A percentile compares a stretch with the other conserved stretches of the same genome.
Evolutionary conservation across 2,113 vertebrate genomes (phyloP).

Genomic region (Phoenicopterus ruber): DNA sequence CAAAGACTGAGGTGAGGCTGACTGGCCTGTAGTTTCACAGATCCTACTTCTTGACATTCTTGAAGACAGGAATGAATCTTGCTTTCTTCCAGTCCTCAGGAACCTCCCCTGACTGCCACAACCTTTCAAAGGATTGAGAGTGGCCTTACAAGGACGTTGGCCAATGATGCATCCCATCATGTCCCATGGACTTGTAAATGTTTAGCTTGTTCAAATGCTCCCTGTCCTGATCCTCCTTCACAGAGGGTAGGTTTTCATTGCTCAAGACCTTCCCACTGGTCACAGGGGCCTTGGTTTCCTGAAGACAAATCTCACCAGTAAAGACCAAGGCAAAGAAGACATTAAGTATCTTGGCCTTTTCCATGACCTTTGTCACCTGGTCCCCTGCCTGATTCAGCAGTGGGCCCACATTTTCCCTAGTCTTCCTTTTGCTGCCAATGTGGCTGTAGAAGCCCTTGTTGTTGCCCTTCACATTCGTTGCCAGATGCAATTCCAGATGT

Average conservation of each 20-base stretch:
- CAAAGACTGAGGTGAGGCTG: not conserved
- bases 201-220: not conserved
- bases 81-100: not conserved
- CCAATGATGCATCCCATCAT: not conserved
- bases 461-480: not conserved
- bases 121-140: not conserved
- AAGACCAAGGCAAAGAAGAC: not conserved
- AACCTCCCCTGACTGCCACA: not conserved
- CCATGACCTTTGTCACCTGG: not conserved
- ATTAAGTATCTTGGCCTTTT: not conserved
- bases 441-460: not conserved
- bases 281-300: not conserved
- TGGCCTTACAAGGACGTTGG: not conserved
- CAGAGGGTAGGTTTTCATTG: not conserved
- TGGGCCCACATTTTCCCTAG: not conserved
- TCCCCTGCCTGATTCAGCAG: not conserved
- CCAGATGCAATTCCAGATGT: not conserved
- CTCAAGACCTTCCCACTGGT: not conserved
- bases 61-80: not conserved
- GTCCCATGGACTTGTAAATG: rapidly evolving
- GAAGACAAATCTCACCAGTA: not conserved
- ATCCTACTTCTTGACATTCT: not conserved
- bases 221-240: not conserved
- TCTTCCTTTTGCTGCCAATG: not conserved
- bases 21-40: not conserved